Evolutionary conservation across 2,113 vertebrate genomes (phyloP).

Genomic region (Bungarus multicinctus): DNA sequence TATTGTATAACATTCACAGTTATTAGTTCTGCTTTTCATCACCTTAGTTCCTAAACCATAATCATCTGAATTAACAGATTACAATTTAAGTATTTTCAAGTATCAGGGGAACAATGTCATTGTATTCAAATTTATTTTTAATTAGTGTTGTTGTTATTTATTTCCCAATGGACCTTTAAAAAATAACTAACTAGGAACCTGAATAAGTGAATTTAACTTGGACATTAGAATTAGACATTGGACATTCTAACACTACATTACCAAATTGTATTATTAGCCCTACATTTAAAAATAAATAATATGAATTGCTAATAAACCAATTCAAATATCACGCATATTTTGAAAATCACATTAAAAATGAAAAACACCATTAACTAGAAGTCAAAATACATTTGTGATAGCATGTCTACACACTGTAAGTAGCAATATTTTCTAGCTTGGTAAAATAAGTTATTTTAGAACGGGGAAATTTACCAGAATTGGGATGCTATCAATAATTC

Average conservation of each 20-base stretch:
- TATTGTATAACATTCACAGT: neutral
- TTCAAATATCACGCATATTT: neutral
- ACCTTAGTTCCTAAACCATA: neutral
- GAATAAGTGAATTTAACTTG: neutral
- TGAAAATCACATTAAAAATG: neutral
- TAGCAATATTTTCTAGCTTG: conserved; percentile 9
- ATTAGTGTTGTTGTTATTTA: neutral
- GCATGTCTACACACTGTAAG: neutral
- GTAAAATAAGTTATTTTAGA: conserved; percentile 43
- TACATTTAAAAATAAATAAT: neutral
- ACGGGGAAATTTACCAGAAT: conserved; percentile 40
- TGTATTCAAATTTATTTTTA: neutral
- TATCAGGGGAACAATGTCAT: neutral
- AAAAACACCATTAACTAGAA: conserved; percentile 25
- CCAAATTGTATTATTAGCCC: neutral
- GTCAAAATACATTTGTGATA: conserved; percentile 18
- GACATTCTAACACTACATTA: neutral
- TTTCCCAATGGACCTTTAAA: neutral
- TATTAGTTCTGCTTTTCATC: neutral
- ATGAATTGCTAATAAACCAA: conserved; percentile 13
- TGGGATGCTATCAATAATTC: conserved; percentile 54
- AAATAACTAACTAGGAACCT: neutral
- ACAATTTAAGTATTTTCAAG: neutral
- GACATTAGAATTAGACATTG: no score
- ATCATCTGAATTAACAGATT: neutral